These are phyloP conservation scores for Heliothis virescens DNA, from an alignment of 1,140 invertebrate species.

Conservation along the genomic window DNA sequence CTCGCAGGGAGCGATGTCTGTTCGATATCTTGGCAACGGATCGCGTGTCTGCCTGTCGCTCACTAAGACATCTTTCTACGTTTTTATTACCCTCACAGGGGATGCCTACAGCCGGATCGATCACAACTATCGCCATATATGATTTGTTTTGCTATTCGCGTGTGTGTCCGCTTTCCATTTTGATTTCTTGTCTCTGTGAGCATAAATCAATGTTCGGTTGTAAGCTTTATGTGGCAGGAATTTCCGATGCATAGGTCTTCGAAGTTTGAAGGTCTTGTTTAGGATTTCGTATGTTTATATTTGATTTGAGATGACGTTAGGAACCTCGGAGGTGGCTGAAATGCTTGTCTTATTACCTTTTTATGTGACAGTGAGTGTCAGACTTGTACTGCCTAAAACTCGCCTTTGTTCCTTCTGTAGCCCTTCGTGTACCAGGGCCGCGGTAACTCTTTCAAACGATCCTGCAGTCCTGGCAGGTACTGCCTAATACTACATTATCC, in stretches of 20 bases:
- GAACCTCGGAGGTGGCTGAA: too few species aligned
- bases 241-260: slow-evolving; percentile 14
- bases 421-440: too few species aligned
- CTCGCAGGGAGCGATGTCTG: slow-evolving; percentile 60
- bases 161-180: slow-evolving; percentile 45
- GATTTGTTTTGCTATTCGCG: slow-evolving; percentile 65
- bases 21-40: slow-evolving; percentile 76
- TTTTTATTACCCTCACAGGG: slow-evolving; percentile 66
- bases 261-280: not conserved
- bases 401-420: too few species aligned
- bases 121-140: slow-evolving; percentile 61
- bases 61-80: slow-evolving; percentile 65
- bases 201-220: slow-evolving; percentile 38
- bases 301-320: not conserved
- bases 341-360: too few species aligned
- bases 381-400: too few species aligned
- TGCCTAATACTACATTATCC: too few species aligned
- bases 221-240: slow-evolving; percentile 19
- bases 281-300: too few species aligned
- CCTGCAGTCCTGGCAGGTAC: too few species aligned
- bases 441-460: too few species aligned
- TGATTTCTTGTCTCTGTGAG: slow-evolving; percentile 28
- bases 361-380: too few species aligned
- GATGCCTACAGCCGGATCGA: slow-evolving; percentile 62
- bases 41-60: slow-evolving; percentile 65